phyloP scores from a whole-genome alignment of 1,140 invertebrate species.

The Heliconius nattereri region DNA sequence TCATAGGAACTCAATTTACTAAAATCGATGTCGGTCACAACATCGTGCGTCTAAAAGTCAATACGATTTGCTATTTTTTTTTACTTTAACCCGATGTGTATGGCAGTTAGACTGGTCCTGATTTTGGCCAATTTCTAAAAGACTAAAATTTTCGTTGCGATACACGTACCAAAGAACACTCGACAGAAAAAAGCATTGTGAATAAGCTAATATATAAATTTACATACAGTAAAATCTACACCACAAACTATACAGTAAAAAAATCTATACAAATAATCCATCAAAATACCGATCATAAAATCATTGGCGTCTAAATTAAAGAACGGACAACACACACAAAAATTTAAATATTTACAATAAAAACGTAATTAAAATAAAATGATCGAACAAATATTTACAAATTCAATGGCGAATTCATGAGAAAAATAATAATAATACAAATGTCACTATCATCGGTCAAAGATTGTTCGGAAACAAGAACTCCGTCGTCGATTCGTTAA shows the following conservation, averaged over 20 bases:
- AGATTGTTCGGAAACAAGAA: constrained; percentile 23
- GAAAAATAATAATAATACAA: constrained; percentile 37
- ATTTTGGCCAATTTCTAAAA: constrained; percentile 22
- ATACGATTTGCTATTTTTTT: constrained; percentile 16
- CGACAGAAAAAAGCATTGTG: constrained; percentile 14
- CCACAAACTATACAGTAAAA: constrained; percentile 70
- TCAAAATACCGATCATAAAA: constrained; percentile 59
- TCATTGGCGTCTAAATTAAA: constrained; percentile 61
- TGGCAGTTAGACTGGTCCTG: constrained; percentile 37
- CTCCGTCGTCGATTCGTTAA: constrained; percentile 35
- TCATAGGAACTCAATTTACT: constrained; percentile 49
- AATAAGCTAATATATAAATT: constrained; percentile 52
- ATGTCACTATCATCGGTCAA: constrained; percentile 10
- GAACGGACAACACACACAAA: constrained; percentile 61
- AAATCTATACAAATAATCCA: constrained; percentile 68
- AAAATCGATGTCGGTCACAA: constrained; percentile 33
- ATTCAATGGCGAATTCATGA: constrained; percentile 47
- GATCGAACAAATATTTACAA: constrained; percentile 62
- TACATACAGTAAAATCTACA: constrained; percentile 49
- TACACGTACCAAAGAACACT: constrained; percentile 15
- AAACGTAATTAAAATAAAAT: constrained; percentile 64
- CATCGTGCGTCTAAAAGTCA: constrained; percentile 22
- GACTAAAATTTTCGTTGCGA: constrained; percentile 31
- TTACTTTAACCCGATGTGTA: constrained; percentile 23
- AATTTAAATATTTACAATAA: constrained; percentile 75